phyloP scores from a whole-genome alignment of 2,797 vertebrate genomes.

The Hirundo rustica region DNA sequence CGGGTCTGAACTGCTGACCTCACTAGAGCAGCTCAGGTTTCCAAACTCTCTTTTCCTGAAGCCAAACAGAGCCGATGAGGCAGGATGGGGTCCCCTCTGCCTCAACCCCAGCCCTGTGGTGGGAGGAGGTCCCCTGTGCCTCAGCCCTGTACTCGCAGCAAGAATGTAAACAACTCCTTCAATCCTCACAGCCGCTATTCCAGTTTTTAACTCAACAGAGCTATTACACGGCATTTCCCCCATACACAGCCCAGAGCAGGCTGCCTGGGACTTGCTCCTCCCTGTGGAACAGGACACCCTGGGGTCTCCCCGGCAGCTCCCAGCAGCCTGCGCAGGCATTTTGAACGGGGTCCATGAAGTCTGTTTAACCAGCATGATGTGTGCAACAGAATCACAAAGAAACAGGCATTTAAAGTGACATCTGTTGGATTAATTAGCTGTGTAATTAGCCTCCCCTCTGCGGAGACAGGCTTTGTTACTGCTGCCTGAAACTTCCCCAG shows the following conservation, averaged over 20 bases:
- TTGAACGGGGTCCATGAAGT: constrained; percentile 18
- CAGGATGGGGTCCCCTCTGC: not conserved
- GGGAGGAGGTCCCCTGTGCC: not conserved
- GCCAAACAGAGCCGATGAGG: not conserved
- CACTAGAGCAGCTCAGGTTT: not conserved
- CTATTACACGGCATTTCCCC: accelerated
- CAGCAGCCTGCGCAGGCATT: constrained; percentile 12
- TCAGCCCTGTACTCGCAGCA: not conserved
- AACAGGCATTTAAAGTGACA: constrained; percentile 72
- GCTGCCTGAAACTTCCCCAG: constrained; percentile 70
- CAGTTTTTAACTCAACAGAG: not conserved
- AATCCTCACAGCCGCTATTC: not conserved
- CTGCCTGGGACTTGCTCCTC: not conserved
- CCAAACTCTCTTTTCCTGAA: not conserved
- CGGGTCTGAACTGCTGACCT: constrained; percentile 27
- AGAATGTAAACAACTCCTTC: not conserved
- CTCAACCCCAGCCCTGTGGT: not conserved
- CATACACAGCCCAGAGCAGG: accelerated
- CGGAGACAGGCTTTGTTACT: constrained; percentile 62
- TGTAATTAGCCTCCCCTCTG: constrained; percentile 72
- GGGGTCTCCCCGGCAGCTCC: not conserved
- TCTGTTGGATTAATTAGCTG: constrained; percentile 78
- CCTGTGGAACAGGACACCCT: not conserved
- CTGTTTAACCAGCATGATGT: constrained; percentile 18
- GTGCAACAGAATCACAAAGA: constrained; percentile 58